These are phyloP conservation scores for Cerastis leucographa DNA, from an alignment of 2,888 invertebrate genomes.

Conservation along the genomic window DNA sequence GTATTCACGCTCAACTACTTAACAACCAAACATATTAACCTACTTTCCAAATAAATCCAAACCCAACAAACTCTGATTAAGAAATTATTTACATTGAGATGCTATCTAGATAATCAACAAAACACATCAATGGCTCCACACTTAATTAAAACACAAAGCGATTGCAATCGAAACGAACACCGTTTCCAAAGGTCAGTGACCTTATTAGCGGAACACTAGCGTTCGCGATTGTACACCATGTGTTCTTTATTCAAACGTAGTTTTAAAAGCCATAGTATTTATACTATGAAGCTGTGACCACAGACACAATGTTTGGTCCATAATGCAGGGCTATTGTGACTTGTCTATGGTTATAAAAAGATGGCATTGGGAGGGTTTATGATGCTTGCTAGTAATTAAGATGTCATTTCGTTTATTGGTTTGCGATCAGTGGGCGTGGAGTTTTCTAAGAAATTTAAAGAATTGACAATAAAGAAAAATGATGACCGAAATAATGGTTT, in stretches of 20 bases:
- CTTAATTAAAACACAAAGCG: constrained; percentile 67
- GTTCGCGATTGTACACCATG: constrained; percentile 69
- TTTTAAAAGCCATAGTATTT: constrained; percentile 59
- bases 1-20: neutral
- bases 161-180: constrained; percentile 64
- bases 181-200: constrained; percentile 78
- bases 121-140: constrained; percentile 55
- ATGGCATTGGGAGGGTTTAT: constrained; percentile 80
- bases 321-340: constrained; percentile 81
- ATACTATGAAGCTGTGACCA: constrained; percentile 60
- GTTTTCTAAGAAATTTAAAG: constrained; percentile 57
- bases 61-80: constrained; percentile 47
- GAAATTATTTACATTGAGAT: constrained; percentile 69
- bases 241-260: constrained; percentile 61
- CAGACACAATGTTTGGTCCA: constrained; percentile 78
- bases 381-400: constrained; percentile 84
- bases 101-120: constrained; percentile 59
- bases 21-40: constrained; percentile 29
- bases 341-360: constrained; percentile 78
- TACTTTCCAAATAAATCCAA: constrained; percentile 29
- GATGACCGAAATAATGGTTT: neutral
- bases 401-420: constrained; percentile 79
- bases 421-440: constrained; percentile 75
- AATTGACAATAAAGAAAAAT: constrained; percentile 18
- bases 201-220: constrained; percentile 78